Evolutionary conservation across 2,888 invertebrate genomes (phyloP).

Genomic region (Brenthis hecate): DNA sequence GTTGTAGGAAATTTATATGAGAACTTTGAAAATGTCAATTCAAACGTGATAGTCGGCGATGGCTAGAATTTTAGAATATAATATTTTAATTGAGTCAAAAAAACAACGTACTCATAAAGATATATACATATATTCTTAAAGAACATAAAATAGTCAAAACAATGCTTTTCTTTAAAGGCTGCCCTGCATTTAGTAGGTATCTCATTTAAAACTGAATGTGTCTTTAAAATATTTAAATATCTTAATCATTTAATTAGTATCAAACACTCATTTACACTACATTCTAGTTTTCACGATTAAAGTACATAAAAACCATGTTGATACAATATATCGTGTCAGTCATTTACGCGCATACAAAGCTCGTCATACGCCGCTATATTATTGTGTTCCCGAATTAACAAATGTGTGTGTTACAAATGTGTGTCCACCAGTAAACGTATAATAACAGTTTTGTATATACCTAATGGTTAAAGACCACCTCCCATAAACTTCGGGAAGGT

Average conservation of each 20-base stretch:
- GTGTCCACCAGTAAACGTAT: slow-evolving; percentile 33
- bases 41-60: no score
- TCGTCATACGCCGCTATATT: slow-evolving; percentile 79
- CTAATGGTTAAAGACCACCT: slow-evolving; percentile 34
- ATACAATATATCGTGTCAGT: slow-evolving; percentile 10
- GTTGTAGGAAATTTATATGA: no score
- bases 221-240: slow-evolving; percentile 15
- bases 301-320: background rate
- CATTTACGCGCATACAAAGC: slow-evolving; percentile 45
- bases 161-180: slow-evolving; percentile 27
- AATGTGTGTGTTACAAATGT: slow-evolving; percentile 52
- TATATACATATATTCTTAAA: no score
- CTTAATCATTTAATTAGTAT: slow-evolving; percentile 7
- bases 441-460: slow-evolving; percentile 34
- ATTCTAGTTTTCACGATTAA: slow-evolving; percentile 1
- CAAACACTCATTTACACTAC: background rate
- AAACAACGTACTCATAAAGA: no score
- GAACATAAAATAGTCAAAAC: slow-evolving; percentile 58
- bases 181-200: no score
- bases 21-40: no score
- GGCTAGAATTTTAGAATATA: no score
- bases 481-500: slow-evolving; percentile 40
- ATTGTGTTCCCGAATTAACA: slow-evolving; percentile 69
- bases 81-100: no score
- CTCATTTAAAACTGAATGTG: slow-evolving; percentile 1